Evolutionary conservation across 2,888 invertebrate genomes (phyloP).

Genomic region (Alviniconcha strummeri): DNA sequence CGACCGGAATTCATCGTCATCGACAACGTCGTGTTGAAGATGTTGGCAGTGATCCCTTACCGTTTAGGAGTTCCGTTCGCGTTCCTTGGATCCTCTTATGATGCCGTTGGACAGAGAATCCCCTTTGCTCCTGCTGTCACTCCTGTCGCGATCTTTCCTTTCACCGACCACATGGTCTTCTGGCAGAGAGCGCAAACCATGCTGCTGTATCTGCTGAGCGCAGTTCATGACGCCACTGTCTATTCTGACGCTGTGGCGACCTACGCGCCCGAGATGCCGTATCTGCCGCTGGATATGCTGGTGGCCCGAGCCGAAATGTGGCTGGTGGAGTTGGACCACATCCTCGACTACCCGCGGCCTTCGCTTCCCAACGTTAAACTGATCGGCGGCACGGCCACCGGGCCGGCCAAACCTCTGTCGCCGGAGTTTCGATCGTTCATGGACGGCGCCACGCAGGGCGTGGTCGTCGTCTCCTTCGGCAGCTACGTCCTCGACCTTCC

Average conservation of each 20-base stretch:
- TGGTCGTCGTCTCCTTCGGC: conserved; percentile 52
- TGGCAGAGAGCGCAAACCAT: conserved; percentile 1
- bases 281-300: conserved; percentile 22
- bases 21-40: conserved; percentile 6
- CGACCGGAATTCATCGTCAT: conserved; percentile 36
- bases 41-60: conserved; percentile 34
- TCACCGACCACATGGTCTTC: conserved; percentile 17
- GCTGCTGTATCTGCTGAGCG: neutral
- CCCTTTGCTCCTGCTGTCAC: conserved; percentile 25
- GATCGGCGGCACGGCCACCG: conserved; percentile 40
- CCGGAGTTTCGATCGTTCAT: conserved; percentile 38
- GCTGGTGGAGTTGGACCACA: conserved; percentile 33
- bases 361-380: conserved; percentile 35
- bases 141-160: neutral
- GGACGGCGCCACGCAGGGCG: conserved; percentile 41
- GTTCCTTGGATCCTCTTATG: conserved; percentile 26
- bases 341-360: conserved; percentile 33
- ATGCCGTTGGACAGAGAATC: conserved; percentile 16
- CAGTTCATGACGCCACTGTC: neutral
- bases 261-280: conserved; percentile 36
- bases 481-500: conserved; percentile 36
- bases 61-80: conserved; percentile 30
- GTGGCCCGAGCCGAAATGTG: conserved; percentile 32
- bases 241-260: conserved; percentile 13
- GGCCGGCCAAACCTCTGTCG: conserved; percentile 41